These are phyloP conservation scores for Oxyscelio sp. DNA, from an alignment of 2,888 invertebrate genomes.

Conservation along the genomic window DNA sequence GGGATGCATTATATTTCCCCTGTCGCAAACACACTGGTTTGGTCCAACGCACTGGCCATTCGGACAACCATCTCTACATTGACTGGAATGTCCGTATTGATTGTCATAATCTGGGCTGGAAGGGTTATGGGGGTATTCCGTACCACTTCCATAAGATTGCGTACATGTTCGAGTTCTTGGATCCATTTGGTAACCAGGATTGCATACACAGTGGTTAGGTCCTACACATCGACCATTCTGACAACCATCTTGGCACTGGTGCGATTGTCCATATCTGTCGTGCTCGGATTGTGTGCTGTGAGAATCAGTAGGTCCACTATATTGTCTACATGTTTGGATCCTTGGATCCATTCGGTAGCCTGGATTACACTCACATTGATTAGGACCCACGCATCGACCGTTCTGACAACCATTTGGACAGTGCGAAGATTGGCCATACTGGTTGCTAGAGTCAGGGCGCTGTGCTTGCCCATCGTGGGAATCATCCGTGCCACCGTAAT, in stretches of 20 bases:
- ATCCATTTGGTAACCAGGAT: not conserved
- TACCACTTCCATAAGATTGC: not conserved
- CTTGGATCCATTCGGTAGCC: slow-evolving; percentile 85
- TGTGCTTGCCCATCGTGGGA: not conserved
- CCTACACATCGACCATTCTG: not conserved
- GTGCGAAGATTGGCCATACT: not conserved
- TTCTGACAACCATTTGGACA: slow-evolving; percentile 68
- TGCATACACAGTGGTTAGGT: not conserved
- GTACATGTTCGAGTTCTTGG: slow-evolving; percentile 4
- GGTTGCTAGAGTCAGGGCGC: too few species aligned
- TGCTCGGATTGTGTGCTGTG: slow-evolving; percentile 79
- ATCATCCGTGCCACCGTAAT: not conserved
- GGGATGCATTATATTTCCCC: not conserved
- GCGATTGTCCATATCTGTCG: slow-evolving; percentile 8
- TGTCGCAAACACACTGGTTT: not conserved
- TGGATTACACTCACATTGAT: slow-evolving; percentile 89
- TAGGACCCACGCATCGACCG: slow-evolving; percentile 85
- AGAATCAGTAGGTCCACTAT: not conserved
- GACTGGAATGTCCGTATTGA: slow-evolving; percentile 77
- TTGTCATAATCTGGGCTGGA: slow-evolving; percentile 76
- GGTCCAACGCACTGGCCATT: not conserved
- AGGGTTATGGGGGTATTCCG: too few species aligned
- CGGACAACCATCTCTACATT: not conserved
- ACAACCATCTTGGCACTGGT: not conserved
- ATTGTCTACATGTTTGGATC: slow-evolving; percentile 38